Base-by-base conservation (phyloP, 2,113 vertebrate species). In the Brienomyrus brachyistius region DNA sequence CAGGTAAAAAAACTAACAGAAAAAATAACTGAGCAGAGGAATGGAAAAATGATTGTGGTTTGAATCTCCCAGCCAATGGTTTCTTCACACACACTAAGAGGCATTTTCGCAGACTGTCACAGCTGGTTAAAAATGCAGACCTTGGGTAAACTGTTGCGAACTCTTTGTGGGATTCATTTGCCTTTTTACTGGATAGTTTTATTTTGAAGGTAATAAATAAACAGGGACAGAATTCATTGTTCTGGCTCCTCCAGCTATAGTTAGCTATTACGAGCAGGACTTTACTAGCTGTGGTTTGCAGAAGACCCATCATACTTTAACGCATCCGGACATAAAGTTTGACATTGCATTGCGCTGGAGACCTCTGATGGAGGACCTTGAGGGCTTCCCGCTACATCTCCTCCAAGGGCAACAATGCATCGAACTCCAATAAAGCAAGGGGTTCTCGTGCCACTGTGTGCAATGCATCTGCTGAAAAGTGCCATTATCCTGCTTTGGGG, bases 101-200 rank as follows among this genome's bases (percentile, higher is more conserved):
- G 89, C 47, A 90, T 90, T 89, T 74, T 84, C 48, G 40, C 45
- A 43, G 15, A 52, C 48, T 86, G 89, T 90, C 82, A 86, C n/a
- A 86, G 89, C 45, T 87, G 89, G 52, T 87, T 90, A 70, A 51
- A 89, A 86, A 35, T 62, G n/a, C n/a, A 66, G 82, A 86, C 56
- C 17, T 52, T 90, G 47, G 66, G 83, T 47, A 51, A 48, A 87
- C 13, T 27, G 15, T 21, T 31, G 59, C 17, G 13, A 80, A 56
- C 45, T 54, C 90, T 86, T 88, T n/a, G 11, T 27, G 11, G 88
- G 88, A 48, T 54, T 90, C 17, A 51, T 54, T 86, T 87, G 35
- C 66, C 17, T 52, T 56, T 40, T 90, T 66, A 80, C 45, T n/a
- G 47, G 86, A 66, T 23, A 80, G 31, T 85, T 85, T 89, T 51